Base-by-base conservation (phyloP, 1,140 invertebrate species). In the Amyelois transitella region DNA sequence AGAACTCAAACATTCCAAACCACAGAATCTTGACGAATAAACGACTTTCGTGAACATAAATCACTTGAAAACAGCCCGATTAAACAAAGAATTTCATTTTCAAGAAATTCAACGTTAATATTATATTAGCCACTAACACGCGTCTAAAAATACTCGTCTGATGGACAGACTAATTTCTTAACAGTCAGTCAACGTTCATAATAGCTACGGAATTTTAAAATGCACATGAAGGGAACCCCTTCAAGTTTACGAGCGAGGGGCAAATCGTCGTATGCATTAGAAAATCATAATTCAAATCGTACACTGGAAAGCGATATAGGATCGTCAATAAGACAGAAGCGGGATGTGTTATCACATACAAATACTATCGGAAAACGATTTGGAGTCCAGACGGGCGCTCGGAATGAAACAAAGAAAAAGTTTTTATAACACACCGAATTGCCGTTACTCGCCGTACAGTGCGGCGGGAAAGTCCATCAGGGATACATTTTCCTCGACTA, bases 361-460 rank as follows among this genome's bases (percentile, higher is more conserved):
- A 77, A 72, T 64, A 69, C 64, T 84, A 84, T 84, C 64, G 81
- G 81, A 81, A 84, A 84, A 84, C 81, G 72, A 84, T 84, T 84
- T 72, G 62, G 67, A 62, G 64, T 66, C 69, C 69, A 74, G 74
- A 72, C 72, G 66, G 64, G 49, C 44, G 52, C 45, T 21, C 20
- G 56, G 64, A 66, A 64, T 77, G 71, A 82, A 78, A 80, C 74
- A 76, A 81, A 79, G 65, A 73, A 77, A n/a, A 78, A 79, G 60
- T 79, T 81, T 81, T 75, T 80, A 80, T 77, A 74, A 69, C 74
- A 66, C 66, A 61, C 67, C 51, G 62, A 64, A 75, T 74, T 64
- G 70, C 70, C 68, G 63, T 62, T 69, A 71, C 68, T 66, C 52
- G 51, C 43, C 52, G 60, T 64, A 65, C 50, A 62, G 43, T 59